Evolutionary conservation across 2,113 vertebrate species (phyloP).

Genomic region (Rattus rattus): DNA sequence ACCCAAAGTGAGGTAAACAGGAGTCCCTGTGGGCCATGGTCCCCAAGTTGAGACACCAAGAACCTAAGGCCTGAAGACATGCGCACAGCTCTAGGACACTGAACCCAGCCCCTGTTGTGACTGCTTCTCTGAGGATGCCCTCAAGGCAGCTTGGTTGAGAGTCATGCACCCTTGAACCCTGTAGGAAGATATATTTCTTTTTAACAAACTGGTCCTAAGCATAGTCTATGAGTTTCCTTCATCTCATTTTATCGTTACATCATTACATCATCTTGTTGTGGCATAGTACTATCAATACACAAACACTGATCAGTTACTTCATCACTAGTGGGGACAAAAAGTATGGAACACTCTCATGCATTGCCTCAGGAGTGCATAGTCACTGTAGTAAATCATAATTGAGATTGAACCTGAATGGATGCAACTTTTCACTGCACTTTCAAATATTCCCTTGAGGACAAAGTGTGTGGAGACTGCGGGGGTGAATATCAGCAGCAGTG

Average conservation of each 20-base stretch:
- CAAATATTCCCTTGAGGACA: not conserved
- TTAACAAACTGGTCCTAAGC: not conserved
- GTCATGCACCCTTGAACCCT: too few relatives aligned
- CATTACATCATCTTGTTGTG: not conserved
- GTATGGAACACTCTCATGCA: fast-evolving
- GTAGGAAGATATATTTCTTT: not conserved
- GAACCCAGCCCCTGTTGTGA: too few relatives aligned
- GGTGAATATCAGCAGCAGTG: fast-evolving
- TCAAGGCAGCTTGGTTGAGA: not conserved
- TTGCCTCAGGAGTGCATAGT: not conserved
- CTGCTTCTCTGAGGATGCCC: not conserved
- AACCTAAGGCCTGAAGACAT: not conserved
- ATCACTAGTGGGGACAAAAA: not conserved
- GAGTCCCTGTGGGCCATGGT: not conserved
- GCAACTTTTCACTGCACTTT: not conserved
- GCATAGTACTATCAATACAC: fast-evolving
- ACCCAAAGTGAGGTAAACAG: not conserved
- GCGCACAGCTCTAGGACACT: too few relatives aligned
- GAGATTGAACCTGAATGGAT: not conserved
- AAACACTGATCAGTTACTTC: not conserved
- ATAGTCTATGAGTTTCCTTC: not conserved
- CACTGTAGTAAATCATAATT: fast-evolving
- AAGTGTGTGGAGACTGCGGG: not conserved
- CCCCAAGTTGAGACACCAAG: not conserved
- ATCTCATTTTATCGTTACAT: too few relatives aligned